A percentile compares a stretch with the other conserved stretches of the same genome.
These are phyloP conservation scores for Pteromalus puparum DNA, from an alignment of 1,140 invertebrate species.

Conservation along the genomic window DNA sequence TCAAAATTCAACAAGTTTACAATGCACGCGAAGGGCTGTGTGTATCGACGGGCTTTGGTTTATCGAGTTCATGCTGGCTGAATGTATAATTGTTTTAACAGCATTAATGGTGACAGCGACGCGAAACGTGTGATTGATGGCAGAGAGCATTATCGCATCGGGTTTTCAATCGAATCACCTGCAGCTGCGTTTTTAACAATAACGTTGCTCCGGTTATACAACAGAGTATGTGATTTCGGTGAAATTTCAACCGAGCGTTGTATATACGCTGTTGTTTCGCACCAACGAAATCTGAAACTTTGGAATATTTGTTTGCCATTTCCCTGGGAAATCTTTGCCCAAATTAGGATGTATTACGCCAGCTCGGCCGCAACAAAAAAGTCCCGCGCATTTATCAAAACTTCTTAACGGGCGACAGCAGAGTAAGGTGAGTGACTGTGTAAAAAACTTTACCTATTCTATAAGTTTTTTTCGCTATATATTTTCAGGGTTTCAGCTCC, in stretches of 20 bases:
- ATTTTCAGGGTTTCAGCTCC: not conserved
- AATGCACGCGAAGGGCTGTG: not conserved
- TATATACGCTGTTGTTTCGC: too few relatives aligned
- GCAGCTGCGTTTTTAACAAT: too few relatives aligned
- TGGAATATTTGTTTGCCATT: not conserved
- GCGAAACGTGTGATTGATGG: too few relatives aligned
- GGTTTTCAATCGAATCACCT: too few relatives aligned
- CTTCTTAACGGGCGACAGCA: not conserved
- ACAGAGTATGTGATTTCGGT: too few relatives aligned
- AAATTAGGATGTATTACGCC: not conserved
- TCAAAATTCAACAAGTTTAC: not conserved
- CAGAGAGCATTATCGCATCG: too few relatives aligned
- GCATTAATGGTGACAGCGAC: too few relatives aligned
- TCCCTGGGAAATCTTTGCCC: not conserved
- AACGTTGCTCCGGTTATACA: too few relatives aligned
- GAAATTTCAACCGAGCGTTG: too few relatives aligned
- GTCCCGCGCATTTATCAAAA: not conserved
- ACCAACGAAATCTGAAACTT: not conserved
- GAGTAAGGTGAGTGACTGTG: not conserved
- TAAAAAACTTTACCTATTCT: not conserved
- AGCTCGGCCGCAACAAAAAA: not conserved
- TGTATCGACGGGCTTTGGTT: too few relatives aligned
- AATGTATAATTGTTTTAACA: too few relatives aligned
- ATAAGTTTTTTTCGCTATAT: not conserved
- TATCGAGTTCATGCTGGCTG: too few relatives aligned